Evolutionary conservation across 2,888 invertebrate species (phyloP).

Genomic region (Malthinus flaveolus): DNA sequence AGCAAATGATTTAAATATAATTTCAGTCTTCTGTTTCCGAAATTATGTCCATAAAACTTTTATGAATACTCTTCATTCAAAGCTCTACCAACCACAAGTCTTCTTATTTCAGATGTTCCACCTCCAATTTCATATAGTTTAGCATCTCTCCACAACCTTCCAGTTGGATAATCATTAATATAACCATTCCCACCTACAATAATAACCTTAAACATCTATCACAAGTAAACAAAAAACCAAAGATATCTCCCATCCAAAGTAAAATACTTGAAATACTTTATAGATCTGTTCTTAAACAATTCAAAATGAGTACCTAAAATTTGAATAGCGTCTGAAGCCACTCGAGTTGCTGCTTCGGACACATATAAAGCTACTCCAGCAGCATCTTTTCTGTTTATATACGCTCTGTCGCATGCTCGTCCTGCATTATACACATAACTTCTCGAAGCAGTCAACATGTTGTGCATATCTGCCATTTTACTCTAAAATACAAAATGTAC

Average conservation of each 20-base stretch:
- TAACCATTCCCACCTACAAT: slow-evolving; percentile 93
- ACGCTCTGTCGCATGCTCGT: slow-evolving; percentile 75
- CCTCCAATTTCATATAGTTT: slow-evolving; percentile 99
- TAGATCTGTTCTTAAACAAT: no score
- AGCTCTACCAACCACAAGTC: slow-evolving; percentile 87
- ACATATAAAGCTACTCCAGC: slow-evolving; percentile 91
- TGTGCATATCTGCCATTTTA: slow-evolving; percentile 96
- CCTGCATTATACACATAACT: slow-evolving; percentile 92
- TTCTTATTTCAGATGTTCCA: slow-evolving; percentile 94
- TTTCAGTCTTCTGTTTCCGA: no score
- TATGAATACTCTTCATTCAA: slow-evolving; percentile 78
- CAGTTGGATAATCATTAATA: slow-evolving; percentile 97
- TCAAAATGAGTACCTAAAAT: slow-evolving; percentile 73
- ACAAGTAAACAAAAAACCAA: neutral
- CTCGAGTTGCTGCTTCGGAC: slow-evolving; percentile 88
- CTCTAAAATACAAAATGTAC: slow-evolving; percentile 55
- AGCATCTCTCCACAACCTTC: slow-evolving; percentile 90
- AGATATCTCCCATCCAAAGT: no score
- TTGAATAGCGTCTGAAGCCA: slow-evolving; percentile 92
- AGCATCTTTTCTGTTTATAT: slow-evolving; percentile 85
- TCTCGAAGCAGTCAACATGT: slow-evolving; percentile 79
- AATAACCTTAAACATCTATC: neutral
- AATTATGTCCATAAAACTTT: no score
- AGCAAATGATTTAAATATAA: no score
- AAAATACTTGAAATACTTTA: no score